These are phyloP conservation scores for Catotricha subobsoleta DNA, from an alignment of 2,888 invertebrate genomes.

Conservation along the genomic window DNA sequence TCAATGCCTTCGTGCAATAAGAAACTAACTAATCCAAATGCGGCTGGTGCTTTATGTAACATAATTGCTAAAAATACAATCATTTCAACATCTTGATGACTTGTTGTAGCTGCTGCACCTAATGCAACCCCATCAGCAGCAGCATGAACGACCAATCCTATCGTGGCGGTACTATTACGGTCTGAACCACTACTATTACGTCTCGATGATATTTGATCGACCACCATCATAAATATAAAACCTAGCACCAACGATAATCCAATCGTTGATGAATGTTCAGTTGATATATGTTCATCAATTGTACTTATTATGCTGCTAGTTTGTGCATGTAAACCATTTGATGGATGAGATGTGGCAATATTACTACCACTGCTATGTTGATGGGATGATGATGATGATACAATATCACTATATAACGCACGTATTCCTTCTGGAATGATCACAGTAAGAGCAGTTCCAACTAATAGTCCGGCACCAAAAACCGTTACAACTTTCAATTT, in stretches of 20 bases:
- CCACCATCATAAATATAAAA: constrained; percentile 92
- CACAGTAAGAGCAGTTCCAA: constrained; percentile 92
- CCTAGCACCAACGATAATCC: constrained; percentile 83
- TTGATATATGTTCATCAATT: constrained; percentile 5
- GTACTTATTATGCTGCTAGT: neutral
- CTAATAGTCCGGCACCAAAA: constrained; percentile 89
- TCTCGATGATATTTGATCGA: constrained; percentile 61
- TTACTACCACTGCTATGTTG: constrained; percentile 20
- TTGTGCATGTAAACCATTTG: neutral
- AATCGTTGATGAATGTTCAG: constrained; percentile 34
- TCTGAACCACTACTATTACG: constrained; percentile 40
- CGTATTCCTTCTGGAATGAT: constrained; percentile 98
- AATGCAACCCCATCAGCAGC: constrained; percentile 96
- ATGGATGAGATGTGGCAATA: neutral
- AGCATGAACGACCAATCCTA: constrained; percentile 95
- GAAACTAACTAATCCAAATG: constrained; percentile 97
- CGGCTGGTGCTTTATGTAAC: constrained; percentile 98
- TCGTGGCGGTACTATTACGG: constrained; percentile 78
- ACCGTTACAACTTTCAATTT: constrained; percentile 86
- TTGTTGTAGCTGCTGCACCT: constrained; percentile 94
- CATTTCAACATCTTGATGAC: constrained; percentile 89
- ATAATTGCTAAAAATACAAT: constrained; percentile 98
- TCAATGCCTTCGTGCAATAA: constrained; percentile 89
- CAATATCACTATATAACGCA: constrained; percentile 40
- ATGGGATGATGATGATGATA: constrained; percentile 10